Conservation (phyloP, 2,797 vertebrate species). For the Sciaenops ocellatus region DNA sequence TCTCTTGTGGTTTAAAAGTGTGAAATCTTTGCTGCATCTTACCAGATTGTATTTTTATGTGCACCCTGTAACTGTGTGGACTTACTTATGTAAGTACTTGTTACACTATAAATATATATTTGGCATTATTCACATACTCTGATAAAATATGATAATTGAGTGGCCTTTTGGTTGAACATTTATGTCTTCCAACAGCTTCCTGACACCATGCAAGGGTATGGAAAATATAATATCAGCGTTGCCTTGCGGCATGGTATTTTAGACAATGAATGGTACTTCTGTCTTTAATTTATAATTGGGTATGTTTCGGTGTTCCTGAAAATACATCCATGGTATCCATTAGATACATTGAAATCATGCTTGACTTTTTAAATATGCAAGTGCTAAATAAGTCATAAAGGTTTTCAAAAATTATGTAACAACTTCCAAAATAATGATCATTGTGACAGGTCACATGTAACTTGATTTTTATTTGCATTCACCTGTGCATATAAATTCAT, state of each 20-base stretch:
- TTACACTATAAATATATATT: too few species aligned
- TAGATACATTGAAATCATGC: neutral
- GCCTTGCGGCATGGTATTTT: neutral
- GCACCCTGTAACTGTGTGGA: too few species aligned
- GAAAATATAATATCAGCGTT: neutral
- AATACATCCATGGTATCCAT: neutral
- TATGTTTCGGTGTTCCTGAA: neutral
- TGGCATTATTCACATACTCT: neutral
- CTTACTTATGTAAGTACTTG: too few species aligned
- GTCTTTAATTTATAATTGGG: neutral
- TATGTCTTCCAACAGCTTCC: neutral
- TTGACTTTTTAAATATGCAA: neutral
- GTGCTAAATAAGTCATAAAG: neutral
- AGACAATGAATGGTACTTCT: neutral
- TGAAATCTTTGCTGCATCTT: too few species aligned
- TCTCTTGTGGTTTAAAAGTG: neutral
- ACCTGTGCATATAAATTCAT: neutral
- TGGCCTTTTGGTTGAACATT: neutral
- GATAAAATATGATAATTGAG: neutral
- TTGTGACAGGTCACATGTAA: neutral
- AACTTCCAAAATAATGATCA: neutral
- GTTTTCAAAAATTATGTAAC: neutral
- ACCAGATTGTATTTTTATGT: too few species aligned
- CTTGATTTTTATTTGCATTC: neutral
- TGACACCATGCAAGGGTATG: neutral